Evolutionary conservation across 2,113 vertebrate genomes (phyloP).

Genomic region (Shinisaurus crocodilurus): DNA sequence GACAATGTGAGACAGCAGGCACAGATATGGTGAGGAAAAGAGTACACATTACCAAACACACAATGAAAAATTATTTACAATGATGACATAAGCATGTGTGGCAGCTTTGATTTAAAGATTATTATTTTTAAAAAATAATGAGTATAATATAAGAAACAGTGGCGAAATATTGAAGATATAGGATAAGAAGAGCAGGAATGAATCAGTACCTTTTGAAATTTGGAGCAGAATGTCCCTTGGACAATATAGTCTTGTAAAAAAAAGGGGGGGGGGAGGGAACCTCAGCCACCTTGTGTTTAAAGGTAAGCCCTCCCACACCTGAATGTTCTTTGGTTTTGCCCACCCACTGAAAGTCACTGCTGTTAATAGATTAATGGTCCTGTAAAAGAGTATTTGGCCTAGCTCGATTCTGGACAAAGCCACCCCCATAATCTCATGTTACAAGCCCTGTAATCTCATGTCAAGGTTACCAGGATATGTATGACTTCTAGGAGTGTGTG

Average conservation of each 20-base stretch:
- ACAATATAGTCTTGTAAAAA: no score
- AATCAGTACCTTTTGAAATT: not conserved
- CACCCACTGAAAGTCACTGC: no score
- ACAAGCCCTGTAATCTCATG: no score
- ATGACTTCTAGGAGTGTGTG: no score
- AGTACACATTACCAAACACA: not conserved
- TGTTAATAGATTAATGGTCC: no score
- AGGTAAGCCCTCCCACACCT: no score
- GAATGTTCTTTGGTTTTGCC: no score
- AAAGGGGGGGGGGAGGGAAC: no score
- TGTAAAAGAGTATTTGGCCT: no score
- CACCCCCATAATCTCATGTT: no score
- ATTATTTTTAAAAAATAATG: not conserved
- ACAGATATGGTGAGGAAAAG: not conserved
- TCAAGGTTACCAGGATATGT: no score
- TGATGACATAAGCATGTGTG: not conserved
- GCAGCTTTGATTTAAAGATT: not conserved
- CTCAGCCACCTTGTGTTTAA: not conserved
- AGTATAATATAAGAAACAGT: not conserved
- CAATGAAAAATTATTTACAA: not conserved
- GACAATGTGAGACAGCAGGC: not conserved
- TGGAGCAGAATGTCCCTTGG: not conserved
- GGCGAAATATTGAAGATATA: not conserved
- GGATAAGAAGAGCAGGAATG: not conserved
- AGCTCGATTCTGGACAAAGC: no score